Base-by-base conservation (phyloP, 2,797 vertebrate species). In the Oreortyx pictus region DNA sequence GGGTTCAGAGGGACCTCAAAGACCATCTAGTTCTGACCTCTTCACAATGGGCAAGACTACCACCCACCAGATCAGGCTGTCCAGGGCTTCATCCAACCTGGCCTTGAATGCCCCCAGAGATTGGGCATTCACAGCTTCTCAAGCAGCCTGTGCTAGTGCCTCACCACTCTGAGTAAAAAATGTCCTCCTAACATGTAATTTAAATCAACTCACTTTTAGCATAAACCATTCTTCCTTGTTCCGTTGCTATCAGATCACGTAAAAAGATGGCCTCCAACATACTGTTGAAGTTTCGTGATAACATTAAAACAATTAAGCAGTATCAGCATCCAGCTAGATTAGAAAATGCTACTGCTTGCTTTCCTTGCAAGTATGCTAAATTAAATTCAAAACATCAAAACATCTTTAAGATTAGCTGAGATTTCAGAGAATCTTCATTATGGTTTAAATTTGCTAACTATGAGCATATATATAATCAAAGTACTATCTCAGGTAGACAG, bases 331-430 rank as follows among this genome's bases (percentile, higher is more conserved):
- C 22, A 70, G 13, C 14, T 56, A 44, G 56, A 50, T 47, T 20
- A 62, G 43, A 57, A 93, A 94, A 82, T 23, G 66, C 0, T 47
- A 23, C 56, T 79, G 75, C 9, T 73, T 70, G 2, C 19, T 93
- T 84, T 81, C 19, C 31, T 87, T 90, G n/a, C 14, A 67, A 22
- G 16, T 29, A 43, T 18, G 14, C 15, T 74, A 82, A 67, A 71
- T 88, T 85, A 46, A 80, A 80, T 60, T 84, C 5, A 89, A 88
- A 91, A n/a, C 14, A 46, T 22, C 54, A 35, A 92, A 86, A 18
- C 1, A 2, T 25, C 39, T 72, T 79, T 37, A 1, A 72, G 5
- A 35, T 44, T 86, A 73, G 1, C 10, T 52, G 43, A 80, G 18
- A 24, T 33, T 84, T 89, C 46, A 24, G 17, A 83, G 49, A 86